Evolutionary conservation across 2,888 invertebrate genomes (phyloP), one percentile per base, ranked within the genome.

Genomic region (Galeruca laticollis): DNA sequence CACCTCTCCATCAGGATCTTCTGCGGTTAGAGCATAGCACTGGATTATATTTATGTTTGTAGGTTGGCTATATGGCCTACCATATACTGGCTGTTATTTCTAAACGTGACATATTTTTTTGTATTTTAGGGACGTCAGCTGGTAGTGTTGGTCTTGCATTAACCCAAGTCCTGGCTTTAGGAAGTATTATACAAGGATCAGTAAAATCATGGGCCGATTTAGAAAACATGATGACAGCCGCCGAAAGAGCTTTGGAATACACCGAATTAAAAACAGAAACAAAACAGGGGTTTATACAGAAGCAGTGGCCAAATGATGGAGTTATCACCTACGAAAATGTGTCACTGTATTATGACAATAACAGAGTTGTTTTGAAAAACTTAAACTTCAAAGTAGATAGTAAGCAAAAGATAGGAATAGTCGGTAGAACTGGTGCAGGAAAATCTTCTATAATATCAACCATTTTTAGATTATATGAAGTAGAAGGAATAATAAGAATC

Each of bases 351-450:
- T 97, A 97, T 84, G 89, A 90, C 4, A 87, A 88, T 0, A 91
- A 91, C 15, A 90, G 93, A 3, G 87, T 90, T 1, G 94, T 96
- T 8, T 87, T 97, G 18, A 93, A 90, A 72, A 89, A 91, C 71
- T 84, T 95, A 1, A 89, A 88, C 69, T 88, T 95, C 63, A 82
- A 85, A 0, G 90, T 94, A 63, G 87, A 91, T 78, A 87, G 91
- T n/a, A 89, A 89, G 71, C 89, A 90, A 86, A 92, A 92, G 86
- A 88, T 94, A 49, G 94, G 94, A 3, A 90, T 94, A n/a, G 92
- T 94, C 4, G 95, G 95, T 0, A 86, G 95, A 77, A 95, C 95
- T 0, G 95, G 95, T 0, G 94, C 95, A 2, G 95, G 94, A 13
- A 94, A 94, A 83, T 92, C 92, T 0, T 93, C 93, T 0, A 84